Conservation (phyloP, 2,113 vertebrate species). For the Sceloporus tristichus region DNA sequence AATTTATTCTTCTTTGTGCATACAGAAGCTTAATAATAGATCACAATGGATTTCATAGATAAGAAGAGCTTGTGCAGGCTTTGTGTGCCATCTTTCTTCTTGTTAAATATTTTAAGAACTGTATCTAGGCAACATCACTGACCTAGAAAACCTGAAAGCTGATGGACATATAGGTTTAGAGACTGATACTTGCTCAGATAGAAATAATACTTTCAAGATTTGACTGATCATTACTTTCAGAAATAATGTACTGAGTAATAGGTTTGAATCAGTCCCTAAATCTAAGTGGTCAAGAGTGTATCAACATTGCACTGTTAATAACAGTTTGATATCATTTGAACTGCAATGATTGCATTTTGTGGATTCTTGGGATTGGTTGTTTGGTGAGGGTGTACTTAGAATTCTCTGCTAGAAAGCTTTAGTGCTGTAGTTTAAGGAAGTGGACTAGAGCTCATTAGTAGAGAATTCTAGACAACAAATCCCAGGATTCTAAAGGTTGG, state of each 20-base stretch:
- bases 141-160: slow-evolving; percentile 15
- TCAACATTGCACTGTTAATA: no score
- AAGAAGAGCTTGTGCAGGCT: background rate
- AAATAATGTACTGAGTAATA: background rate
- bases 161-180: slow-evolving; percentile 8
- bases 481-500: no score
- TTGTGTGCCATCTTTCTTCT: slow-evolving; percentile 21
- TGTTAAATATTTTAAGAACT: slow-evolving; percentile 40
- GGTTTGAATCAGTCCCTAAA: background rate
- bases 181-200: background rate
- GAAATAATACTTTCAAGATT: background rate
- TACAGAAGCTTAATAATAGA: slow-evolving; percentile 25
- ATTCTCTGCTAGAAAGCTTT: no score
- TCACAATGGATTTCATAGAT: slow-evolving; percentile 27
- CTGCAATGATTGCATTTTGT: no score
- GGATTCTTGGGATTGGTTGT: no score
- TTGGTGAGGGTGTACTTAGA: no score
- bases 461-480: no score
- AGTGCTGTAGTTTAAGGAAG: background rate
- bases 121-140: slow-evolving; percentile 24
- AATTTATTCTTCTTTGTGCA: slow-evolving; percentile 17
- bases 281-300: no score
- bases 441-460: background rate
- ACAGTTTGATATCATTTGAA: no score
- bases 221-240: background rate